Evolutionary conservation across 2,888 invertebrate genomes (phyloP).

Genomic region (Keiferia lycopersicella): DNA sequence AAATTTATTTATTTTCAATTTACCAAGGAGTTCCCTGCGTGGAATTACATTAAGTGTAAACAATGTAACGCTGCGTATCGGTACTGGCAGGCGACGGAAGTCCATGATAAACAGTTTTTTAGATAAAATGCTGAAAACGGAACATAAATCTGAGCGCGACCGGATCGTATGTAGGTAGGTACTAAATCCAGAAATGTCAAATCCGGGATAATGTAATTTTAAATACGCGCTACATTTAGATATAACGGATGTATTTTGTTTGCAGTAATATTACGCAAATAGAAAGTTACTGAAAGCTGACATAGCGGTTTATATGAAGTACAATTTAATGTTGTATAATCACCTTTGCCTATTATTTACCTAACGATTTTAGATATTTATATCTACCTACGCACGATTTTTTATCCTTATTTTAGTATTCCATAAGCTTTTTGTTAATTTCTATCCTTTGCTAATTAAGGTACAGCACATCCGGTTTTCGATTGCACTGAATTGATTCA

Average conservation of each 20-base stretch:
- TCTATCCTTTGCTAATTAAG: constrained; percentile 76
- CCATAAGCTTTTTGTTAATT: constrained; percentile 48
- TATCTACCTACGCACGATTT: too few relatives aligned
- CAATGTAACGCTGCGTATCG: constrained; percentile 79
- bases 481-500: constrained; percentile 67
- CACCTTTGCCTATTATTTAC: too few relatives aligned
- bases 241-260: too few relatives aligned
- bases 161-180: constrained; percentile 43
- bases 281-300: too few relatives aligned
- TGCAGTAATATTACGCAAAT: too few relatives aligned
- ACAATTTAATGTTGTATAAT: too few relatives aligned
- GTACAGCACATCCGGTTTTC: constrained; percentile 64
- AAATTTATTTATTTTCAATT: constrained; percentile 42
- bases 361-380: too few relatives aligned
- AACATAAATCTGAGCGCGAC: constrained; percentile 71
- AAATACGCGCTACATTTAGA: constrained; percentile 36
- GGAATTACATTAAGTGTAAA: constrained; percentile 81
- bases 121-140: constrained; percentile 76
- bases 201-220: constrained; percentile 45
- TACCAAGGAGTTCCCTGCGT: constrained; percentile 78
- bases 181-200: constrained; percentile 69
- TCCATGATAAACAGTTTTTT: constrained; percentile 79
- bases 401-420: too few relatives aligned
- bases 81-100: constrained; percentile 77
- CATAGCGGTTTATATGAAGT: too few relatives aligned